Evolutionary conservation across 1,140 invertebrate species (phyloP), one percentile per base, ranked within the genome.

Genomic region (Paracyclopina nana): DNA sequence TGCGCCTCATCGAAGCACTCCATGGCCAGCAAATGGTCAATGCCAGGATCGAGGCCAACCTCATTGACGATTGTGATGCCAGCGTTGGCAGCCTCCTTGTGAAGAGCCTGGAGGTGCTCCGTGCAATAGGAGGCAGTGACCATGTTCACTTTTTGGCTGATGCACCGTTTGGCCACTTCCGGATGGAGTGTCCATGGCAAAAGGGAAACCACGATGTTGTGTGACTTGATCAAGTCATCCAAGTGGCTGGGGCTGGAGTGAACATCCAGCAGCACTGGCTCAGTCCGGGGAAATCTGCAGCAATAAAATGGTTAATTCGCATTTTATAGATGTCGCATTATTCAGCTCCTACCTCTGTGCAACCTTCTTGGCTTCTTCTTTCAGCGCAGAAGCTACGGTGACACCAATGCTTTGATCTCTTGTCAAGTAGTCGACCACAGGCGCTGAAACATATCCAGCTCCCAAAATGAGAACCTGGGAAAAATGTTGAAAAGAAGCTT

Each of bases 11-110:
- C 87, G 55, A 99, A 94, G 62, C 85, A 92, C 63, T 99, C 88
- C 65, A 97, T 75, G 0, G 95, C 95, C 42, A 99, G 63, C 40
- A 99, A 71, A 66, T 99, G 95, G 65, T 99, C 95, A 55, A 99
- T 82, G 2, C 92, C 94, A 1, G 95, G 95, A 64, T 99, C 95
- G 5, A 99, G 66, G 2, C 45, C 45, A 2, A 48, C 45, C 68
- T 99, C 94, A 62, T 78, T 95, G 76, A 97, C 67, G 40, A 96
- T 74, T 0, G 87, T 94, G 0, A 97, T 68, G 1, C 81, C 86
- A 9, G 84, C 82, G 41, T 81, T 73, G 43, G 74, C 70, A 0
- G 88, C 88, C 53, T 71, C 72, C 11, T 83, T 63, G 57, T 96
- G 77, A 2, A 96, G 62, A 0, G 74, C 72, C 53, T 71, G 74